Evolutionary conservation across 2,888 invertebrate species (phyloP).

Genomic region (Rotaria magnacalcarata): DNA sequence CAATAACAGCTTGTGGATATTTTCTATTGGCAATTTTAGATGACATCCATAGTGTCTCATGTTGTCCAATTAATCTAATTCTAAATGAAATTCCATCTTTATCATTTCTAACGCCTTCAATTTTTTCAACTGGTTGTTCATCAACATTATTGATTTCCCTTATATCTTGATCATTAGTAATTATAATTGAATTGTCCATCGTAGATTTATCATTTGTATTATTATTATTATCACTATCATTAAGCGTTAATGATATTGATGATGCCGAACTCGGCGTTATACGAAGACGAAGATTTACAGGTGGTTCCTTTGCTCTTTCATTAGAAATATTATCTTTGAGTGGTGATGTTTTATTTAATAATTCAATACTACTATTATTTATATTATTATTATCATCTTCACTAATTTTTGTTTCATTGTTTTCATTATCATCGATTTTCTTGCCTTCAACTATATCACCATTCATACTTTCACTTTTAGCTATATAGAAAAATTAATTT

Average conservation of each 20-base stretch:
- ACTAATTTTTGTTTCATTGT: not conserved
- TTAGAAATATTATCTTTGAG: not conserved
- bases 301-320: not conserved
- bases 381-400: not conserved
- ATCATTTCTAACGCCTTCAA: not conserved
- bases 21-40: not conserved
- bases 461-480: not conserved
- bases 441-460: not conserved
- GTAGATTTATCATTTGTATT: not conserved
- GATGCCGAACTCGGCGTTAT: not conserved
- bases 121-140: not conserved
- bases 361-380: not conserved
- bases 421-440: not conserved
- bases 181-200: not conserved
- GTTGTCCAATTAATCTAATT: not conserved
- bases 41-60: not conserved
- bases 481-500: not conserved
- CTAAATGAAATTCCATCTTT: constrained; percentile 1
- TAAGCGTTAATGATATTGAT: not conserved
- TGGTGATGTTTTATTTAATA: not conserved
- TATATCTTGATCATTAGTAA: not conserved
- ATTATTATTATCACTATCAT: constrained; percentile 5
- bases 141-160: not conserved
- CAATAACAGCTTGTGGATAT: constrained; percentile 21
- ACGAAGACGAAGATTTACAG: constrained; percentile 17